Evolutionary conservation across 2,113 vertebrate species (phyloP).

Genomic region (Scatophagus argus): DNA sequence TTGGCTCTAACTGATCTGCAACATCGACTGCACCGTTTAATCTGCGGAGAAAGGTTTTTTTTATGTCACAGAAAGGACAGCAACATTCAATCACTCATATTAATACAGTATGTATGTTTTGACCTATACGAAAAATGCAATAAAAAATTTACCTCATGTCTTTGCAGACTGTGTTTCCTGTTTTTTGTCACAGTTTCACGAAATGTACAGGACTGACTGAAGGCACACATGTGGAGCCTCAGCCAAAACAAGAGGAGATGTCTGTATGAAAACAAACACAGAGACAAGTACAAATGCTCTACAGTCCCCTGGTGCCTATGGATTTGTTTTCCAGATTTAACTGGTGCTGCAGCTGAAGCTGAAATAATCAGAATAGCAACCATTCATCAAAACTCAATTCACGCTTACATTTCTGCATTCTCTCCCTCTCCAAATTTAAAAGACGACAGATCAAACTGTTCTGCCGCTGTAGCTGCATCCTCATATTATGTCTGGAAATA

Average conservation of each 20-base stretch:
- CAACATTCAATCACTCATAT: slow-evolving; percentile 26
- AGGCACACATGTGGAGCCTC: slow-evolving; percentile 11
- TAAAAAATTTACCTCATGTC: slow-evolving; percentile 12
- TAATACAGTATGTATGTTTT: background rate
- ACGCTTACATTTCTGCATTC: background rate
- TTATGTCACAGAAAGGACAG: slow-evolving; percentile 19
- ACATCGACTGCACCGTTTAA: slow-evolving; percentile 5
- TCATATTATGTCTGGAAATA: background rate
- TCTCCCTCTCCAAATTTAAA: background rate
- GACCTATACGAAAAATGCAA: background rate
- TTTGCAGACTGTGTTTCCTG: slow-evolving; percentile 6
- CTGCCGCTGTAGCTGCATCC: background rate
- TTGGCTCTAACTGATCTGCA: slow-evolving; percentile 42
- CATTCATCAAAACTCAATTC: background rate
- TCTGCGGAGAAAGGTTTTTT: slow-evolving; percentile 17
- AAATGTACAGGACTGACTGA: slow-evolving; percentile 26
- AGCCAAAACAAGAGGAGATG: slow-evolving; percentile 29
- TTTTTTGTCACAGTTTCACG: slow-evolving; percentile 16
- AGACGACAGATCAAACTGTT: background rate
- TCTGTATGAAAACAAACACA: slow-evolving; percentile 29
- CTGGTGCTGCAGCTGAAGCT: slow-evolving; percentile 2
- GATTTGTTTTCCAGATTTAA: slow-evolving; percentile 27
- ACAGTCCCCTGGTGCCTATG: background rate
- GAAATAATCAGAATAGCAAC: slow-evolving; percentile 2
- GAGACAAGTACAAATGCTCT: slow-evolving; percentile 20